These are phyloP conservation scores for Parazoanthus darwini DNA, from an alignment of 92 coral and sea anemone species.

Conservation along the genomic window DNA sequence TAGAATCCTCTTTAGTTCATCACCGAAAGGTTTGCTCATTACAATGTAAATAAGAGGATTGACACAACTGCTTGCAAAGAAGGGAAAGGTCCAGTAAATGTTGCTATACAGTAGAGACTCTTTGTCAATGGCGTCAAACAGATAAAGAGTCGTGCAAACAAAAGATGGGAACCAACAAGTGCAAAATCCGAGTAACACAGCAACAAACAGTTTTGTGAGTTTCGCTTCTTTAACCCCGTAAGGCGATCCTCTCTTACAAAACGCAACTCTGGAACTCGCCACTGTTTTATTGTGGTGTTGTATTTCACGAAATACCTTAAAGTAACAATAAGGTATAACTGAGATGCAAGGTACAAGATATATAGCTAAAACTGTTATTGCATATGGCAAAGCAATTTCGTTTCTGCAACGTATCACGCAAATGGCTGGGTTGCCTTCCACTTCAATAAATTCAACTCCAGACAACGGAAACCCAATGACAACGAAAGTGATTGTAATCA, in stretches of 20 bases:
- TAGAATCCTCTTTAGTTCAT: slow-evolving; percentile 4
- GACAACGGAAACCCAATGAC: slow-evolving; percentile 4
- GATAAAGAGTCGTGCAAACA: slow-evolving; percentile 10
- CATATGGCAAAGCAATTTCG: background rate
- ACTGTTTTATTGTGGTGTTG: slow-evolving; percentile 6
- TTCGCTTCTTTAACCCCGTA: slow-evolving; percentile 8
- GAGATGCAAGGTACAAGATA: slow-evolving; percentile 13
- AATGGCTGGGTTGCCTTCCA: slow-evolving; percentile 13
- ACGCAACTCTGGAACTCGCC: background rate
- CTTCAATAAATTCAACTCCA: slow-evolving; percentile 24
- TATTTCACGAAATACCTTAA: background rate
- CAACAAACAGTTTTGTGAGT: slow-evolving; percentile 5
- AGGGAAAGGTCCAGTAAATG: slow-evolving; percentile 17
- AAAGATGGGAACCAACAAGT: slow-evolving; percentile 13
- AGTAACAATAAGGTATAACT: background rate
- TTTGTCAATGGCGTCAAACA: background rate
- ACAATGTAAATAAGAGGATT: background rate
- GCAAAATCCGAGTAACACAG: slow-evolving; percentile 6
- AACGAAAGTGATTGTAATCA: background rate
- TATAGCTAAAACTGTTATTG: slow-evolving; percentile 1
- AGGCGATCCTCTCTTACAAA: background rate
- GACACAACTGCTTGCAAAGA: slow-evolving; percentile 13
- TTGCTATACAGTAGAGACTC: slow-evolving; percentile 13
- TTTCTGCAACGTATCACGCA: background rate
- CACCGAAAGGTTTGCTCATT: background rate